These are phyloP conservation scores for Colinus virginianus DNA, from an alignment of 2,113 vertebrate genomes.

Conservation along the genomic window DNA sequence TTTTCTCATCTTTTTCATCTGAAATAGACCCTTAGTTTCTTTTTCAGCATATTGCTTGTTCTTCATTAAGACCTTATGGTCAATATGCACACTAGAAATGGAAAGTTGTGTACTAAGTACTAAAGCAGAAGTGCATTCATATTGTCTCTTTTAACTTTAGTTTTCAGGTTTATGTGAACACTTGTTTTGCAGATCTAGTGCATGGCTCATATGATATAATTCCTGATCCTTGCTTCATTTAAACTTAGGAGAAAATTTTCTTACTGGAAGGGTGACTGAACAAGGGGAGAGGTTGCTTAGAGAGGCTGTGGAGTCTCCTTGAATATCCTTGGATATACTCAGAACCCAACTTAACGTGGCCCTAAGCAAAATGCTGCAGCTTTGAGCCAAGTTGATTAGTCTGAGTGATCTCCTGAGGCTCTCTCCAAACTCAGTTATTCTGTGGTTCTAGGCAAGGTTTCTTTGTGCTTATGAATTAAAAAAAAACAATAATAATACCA, in stretches of 20 bases:
- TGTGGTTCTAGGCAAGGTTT: not conserved
- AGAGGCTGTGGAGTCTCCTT: not conserved
- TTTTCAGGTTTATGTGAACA: not conserved
- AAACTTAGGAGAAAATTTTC: not conserved
- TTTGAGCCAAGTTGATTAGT: not conserved
- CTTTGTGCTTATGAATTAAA: not conserved
- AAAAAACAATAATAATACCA: not conserved
- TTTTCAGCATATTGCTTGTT: not conserved
- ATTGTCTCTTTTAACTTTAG: not conserved
- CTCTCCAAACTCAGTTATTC: not conserved
- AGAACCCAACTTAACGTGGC: not conserved
- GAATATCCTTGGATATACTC: not conserved
- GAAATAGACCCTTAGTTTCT: not conserved
- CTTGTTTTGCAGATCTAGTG: not conserved
- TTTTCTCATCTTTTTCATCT: not conserved
- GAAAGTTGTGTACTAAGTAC: accelerated
- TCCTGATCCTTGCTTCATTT: not conserved
- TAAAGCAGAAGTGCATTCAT: not conserved
- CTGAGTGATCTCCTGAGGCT: not conserved
- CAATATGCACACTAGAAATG: not conserved
- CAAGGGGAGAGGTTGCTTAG: not conserved
- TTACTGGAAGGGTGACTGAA: not conserved
- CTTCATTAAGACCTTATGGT: not conserved
- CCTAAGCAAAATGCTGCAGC: not conserved
- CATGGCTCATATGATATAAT: not conserved